phyloP scores from a whole-genome alignment of 1,140 invertebrate species.

The Neodiprion virginianus region DNA sequence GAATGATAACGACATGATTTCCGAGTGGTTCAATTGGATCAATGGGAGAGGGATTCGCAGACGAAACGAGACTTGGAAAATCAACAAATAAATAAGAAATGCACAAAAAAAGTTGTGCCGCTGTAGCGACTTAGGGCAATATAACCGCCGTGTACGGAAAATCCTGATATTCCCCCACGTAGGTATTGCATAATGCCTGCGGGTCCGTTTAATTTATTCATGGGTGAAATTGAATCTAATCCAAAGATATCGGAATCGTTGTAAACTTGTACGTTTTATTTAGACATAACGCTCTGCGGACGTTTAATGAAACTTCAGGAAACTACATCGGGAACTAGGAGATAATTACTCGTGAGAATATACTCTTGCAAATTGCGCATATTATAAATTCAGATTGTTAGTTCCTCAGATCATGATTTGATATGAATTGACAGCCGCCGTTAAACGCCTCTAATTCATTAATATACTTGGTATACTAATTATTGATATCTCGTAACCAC shows the following conservation, averaged over 20 bases:
- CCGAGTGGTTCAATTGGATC: not conserved
- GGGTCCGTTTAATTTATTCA: too few relatives aligned
- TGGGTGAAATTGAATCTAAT: not conserved
- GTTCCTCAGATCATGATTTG: constrained; percentile 32
- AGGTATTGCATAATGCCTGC: too few relatives aligned
- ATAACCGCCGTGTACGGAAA: too few relatives aligned
- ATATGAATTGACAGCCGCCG: constrained; percentile 30
- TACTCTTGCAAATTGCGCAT: not conserved
- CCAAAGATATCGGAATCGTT: not conserved
- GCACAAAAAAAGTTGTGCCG: too few relatives aligned
- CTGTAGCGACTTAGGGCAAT: too few relatives aligned
- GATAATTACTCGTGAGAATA: not conserved
- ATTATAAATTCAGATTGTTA: constrained; percentile 9
- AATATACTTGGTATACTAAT: constrained; percentile 35
- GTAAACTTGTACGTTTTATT: not conserved
- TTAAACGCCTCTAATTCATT: constrained; percentile 37
- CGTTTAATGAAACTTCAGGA: not conserved
- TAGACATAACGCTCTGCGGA: not conserved
- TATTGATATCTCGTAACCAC: constrained; percentile 36
- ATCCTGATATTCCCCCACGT: too few relatives aligned
- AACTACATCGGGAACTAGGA: not conserved
- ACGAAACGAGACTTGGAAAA: too few relatives aligned
- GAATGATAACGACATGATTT: not conserved
- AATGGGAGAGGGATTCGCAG: not conserved
- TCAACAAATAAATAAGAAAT: too few relatives aligned